These are phyloP conservation scores for Amphipyra berbera DNA, from an alignment of 2,888 invertebrate genomes.

Conservation along the genomic window DNA sequence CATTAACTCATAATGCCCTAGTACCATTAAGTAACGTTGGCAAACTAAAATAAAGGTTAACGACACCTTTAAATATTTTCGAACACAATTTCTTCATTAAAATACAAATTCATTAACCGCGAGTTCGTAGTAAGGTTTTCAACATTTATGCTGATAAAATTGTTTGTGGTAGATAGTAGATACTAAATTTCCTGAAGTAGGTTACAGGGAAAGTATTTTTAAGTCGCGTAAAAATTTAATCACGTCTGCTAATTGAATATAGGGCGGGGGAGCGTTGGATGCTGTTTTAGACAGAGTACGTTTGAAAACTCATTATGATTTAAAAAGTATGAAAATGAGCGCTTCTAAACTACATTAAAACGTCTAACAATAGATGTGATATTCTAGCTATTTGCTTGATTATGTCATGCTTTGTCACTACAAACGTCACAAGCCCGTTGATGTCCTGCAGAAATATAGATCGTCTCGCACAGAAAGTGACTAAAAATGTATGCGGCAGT, in stretches of 20 bases:
- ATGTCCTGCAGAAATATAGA: too few relatives aligned
- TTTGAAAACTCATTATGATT: too few relatives aligned
- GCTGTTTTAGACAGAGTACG: conserved; percentile 14
- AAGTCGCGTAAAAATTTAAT: conserved; percentile 79
- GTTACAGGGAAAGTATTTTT: conserved; percentile 69
- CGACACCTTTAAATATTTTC: conserved; percentile 68
- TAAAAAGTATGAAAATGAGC: too few relatives aligned
- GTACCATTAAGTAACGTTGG: conserved; percentile 49
- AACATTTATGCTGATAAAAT: conserved; percentile 72
- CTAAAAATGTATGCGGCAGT: too few relatives aligned
- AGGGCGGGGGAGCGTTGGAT: conserved; percentile 16
- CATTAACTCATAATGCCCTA: conserved; percentile 49
- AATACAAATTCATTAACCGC: conserved; percentile 73
- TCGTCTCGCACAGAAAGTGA: too few relatives aligned
- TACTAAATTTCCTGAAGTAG: conserved; percentile 51
- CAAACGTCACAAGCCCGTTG: too few relatives aligned
- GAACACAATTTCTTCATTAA: conserved; percentile 80
- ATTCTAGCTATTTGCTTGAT: too few relatives aligned
- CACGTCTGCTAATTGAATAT: conserved; percentile 74
- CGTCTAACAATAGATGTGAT: too few relatives aligned
- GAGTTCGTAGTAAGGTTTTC: conserved; percentile 66
- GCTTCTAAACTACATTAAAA: too few relatives aligned
- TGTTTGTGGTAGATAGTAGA: conserved; percentile 56
- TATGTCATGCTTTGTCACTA: too few relatives aligned
- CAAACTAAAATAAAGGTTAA: conserved; percentile 50